Evolutionary conservation across 2,888 invertebrate species (phyloP).

Genomic region (Ariolimax columbianus): DNA sequence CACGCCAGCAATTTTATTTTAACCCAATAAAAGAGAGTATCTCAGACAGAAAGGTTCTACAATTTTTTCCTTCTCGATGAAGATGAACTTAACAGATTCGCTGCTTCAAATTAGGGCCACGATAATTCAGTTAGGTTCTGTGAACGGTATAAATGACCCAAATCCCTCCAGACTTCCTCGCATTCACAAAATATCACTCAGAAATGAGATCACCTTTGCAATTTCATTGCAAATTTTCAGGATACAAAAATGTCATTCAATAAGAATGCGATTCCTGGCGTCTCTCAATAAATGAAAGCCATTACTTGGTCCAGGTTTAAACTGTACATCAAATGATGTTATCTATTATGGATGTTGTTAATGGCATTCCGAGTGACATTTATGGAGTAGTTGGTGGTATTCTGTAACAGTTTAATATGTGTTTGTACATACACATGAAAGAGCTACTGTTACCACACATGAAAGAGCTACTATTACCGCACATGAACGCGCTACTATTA

Average conservation of each 20-base stretch:
- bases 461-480: too few species aligned
- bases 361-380: neutral
- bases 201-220: too few species aligned
- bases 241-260: neutral
- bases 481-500: too few species aligned
- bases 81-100: neutral
- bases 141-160: neutral
- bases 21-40: neutral
- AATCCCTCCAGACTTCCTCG: neutral
- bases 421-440: too few species aligned
- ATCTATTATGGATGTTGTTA: neutral
- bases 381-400: too few species aligned
- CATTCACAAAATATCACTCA: neutral
- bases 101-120: neutral
- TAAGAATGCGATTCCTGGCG: neutral
- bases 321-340: too few species aligned
- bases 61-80: neutral
- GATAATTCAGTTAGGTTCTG: neutral
- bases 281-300: neutral
- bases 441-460: too few species aligned
- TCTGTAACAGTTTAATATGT: too few species aligned
- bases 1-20: neutral
- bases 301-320: neutral
- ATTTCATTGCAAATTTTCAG: too few species aligned
- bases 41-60: neutral